A percentile compares a stretch with the other conserved stretches of the same genome.
phyloP scores from a whole-genome alignment of 2,888 invertebrate species.

The Netelia fuscicornis region DNA sequence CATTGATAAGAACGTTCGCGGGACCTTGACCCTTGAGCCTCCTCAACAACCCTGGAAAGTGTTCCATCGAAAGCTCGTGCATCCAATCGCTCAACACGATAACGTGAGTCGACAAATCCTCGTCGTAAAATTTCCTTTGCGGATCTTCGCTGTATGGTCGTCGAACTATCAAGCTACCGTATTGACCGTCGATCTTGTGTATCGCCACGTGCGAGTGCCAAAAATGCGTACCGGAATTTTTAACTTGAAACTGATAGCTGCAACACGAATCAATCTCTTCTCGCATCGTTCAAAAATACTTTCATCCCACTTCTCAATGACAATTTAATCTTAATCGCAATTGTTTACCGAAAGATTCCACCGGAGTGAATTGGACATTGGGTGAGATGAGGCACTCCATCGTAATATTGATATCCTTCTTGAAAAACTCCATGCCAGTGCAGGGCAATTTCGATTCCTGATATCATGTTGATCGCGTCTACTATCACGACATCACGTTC shows the following conservation, averaged over 20 bases:
- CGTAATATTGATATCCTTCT: slow-evolving; percentile 93
- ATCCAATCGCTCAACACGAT: slow-evolving; percentile 86
- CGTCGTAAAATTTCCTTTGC: slow-evolving; percentile 81
- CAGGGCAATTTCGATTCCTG: slow-evolving; percentile 93
- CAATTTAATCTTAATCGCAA: too few species aligned
- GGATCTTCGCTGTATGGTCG: slow-evolving; percentile 84
- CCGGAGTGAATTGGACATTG: slow-evolving; percentile 91
- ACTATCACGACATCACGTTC: slow-evolving; percentile 94
- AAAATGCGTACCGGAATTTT: slow-evolving; percentile 83
- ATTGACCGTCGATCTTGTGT: slow-evolving; percentile 88
- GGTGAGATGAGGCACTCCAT: slow-evolving; percentile 95
- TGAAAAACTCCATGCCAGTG: slow-evolving; percentile 97
- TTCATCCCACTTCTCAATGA: too few species aligned
- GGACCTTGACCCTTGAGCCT: slow-evolving; percentile 83
- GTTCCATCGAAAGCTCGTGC: slow-evolving; percentile 78
- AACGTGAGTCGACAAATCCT: slow-evolving; percentile 86
- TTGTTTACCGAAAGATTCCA: slow-evolving; percentile 67
- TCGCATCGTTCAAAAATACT: neutral
- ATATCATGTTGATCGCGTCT: slow-evolving; percentile 94
- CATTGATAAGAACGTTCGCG: slow-evolving; percentile 81
- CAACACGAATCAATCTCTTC: neutral
- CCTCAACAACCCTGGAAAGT: slow-evolving; percentile 84
- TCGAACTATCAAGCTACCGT: slow-evolving; percentile 87
- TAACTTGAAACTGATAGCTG: slow-evolving; percentile 80
- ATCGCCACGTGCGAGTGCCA: slow-evolving; percentile 84